A percentile compares a stretch with the other conserved stretches of the same genome.
Conservation (phyloP, 1,140 invertebrate species). For the Drosophila serrata region DNA sequence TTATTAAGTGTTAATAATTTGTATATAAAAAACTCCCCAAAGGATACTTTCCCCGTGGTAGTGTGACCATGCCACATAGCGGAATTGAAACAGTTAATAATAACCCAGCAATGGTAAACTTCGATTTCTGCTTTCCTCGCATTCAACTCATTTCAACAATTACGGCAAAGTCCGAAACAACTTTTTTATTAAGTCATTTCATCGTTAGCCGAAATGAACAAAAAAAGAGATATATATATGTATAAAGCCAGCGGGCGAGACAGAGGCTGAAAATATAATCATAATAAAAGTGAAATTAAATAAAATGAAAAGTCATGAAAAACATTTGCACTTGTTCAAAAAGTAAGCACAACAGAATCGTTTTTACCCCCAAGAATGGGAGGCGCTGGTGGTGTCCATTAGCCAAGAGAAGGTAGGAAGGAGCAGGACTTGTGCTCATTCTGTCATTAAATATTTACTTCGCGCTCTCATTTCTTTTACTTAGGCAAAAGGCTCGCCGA, state of each 20-base stretch:
- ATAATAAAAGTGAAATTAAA: slow-evolving; percentile 83
- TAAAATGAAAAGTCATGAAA: slow-evolving; percentile 80
- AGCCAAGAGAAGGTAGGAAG: slow-evolving; percentile 27
- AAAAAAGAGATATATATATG: background rate
- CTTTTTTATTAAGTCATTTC: slow-evolving; percentile 78
- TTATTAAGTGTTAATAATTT: too few relatives aligned
- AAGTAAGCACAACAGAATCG: slow-evolving; percentile 64
- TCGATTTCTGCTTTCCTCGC: slow-evolving; percentile 20
- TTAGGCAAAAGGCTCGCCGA: slow-evolving; percentile 58
- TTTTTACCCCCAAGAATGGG: slow-evolving; percentile 8
- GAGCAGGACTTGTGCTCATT: background rate
- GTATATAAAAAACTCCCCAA: too few relatives aligned
- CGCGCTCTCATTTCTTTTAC: slow-evolving; percentile 72
- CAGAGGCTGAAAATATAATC: slow-evolving; percentile 71
- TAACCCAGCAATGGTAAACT: slow-evolving; percentile 4
- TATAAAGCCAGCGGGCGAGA: background rate
- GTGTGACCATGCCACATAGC: slow-evolving; percentile 14
- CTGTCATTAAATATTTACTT: slow-evolving; percentile 81
- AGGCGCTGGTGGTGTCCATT: slow-evolving; percentile 46
- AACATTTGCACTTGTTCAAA: slow-evolving; percentile 79
- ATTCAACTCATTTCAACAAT: slow-evolving; percentile 12
- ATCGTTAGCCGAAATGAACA: slow-evolving; percentile 42
- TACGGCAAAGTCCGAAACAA: slow-evolving; percentile 40
- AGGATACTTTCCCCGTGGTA: background rate
- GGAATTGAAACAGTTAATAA: slow-evolving; percentile 11